phyloP scores from a whole-genome alignment of 2,888 invertebrate species.

The Byasa hedistus region DNA sequence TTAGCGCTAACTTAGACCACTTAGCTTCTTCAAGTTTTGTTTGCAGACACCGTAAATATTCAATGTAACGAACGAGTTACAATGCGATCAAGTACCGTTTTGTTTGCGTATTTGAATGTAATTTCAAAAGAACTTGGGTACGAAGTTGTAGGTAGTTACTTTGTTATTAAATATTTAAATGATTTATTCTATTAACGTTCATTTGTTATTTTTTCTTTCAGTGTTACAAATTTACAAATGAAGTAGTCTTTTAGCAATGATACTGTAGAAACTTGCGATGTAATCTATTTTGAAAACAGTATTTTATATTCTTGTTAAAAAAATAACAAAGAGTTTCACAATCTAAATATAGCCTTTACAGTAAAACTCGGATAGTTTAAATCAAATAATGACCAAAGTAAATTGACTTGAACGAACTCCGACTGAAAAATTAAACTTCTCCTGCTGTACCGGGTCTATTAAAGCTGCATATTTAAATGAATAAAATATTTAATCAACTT shows the following conservation, averaged over 20 bases:
- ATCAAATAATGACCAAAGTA: constrained; percentile 15
- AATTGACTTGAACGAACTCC: constrained; percentile 5
- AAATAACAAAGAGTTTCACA: neutral
- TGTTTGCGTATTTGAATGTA: constrained; percentile 26
- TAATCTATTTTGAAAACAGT: too few relatives aligned
- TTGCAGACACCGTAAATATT: constrained; percentile 74
- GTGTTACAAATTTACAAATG: neutral
- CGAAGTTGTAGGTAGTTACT: neutral
- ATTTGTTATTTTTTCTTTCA: neutral
- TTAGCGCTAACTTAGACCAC: constrained; percentile 76
- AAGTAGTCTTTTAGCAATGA: too few relatives aligned
- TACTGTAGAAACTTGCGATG: too few relatives aligned
- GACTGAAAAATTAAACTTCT: constrained; percentile 1
- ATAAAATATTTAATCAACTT: constrained; percentile 18
- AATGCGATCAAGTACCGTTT: constrained; percentile 45
- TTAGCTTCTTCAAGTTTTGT: constrained; percentile 76
- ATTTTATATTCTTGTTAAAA: too few relatives aligned
- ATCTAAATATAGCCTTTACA: constrained; percentile 1
- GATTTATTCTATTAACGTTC: neutral
- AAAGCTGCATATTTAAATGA: constrained; percentile 1
- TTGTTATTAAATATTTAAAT: neutral
- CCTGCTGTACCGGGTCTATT: constrained; percentile 3
- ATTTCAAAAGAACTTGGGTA: constrained; percentile 15
- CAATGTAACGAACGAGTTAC: constrained; percentile 57
- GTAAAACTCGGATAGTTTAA: neutral